These are phyloP conservation scores for Amphimedon queenslandica DNA, from an alignment of 37 sponge, comb jelly and placozoan genomes.

Conservation along the genomic window DNA sequence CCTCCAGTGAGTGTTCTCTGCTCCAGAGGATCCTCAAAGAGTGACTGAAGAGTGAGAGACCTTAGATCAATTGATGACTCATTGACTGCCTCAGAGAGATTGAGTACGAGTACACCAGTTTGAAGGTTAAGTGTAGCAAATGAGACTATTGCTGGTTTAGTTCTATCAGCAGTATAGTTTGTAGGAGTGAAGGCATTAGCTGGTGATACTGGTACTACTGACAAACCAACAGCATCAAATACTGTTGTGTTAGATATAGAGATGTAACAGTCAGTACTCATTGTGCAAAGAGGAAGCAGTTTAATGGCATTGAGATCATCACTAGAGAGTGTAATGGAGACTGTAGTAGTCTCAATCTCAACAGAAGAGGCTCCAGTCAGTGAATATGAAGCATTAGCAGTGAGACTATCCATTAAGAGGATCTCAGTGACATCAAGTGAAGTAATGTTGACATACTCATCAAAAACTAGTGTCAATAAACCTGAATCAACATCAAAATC, in stretches of 20 bases:
- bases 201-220: constrained; percentile 33
- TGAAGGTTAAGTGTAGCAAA: constrained; percentile 50
- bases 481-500: constrained; percentile 54
- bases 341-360: constrained; percentile 7
- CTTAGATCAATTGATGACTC: constrained; percentile 30
- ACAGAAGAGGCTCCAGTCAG: not conserved
- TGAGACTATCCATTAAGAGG: constrained; percentile 53
- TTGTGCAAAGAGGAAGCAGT: constrained; percentile 52
- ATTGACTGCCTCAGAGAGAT: constrained; percentile 78
- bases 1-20: constrained; percentile 71
- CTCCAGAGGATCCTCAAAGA: constrained; percentile 77
- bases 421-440: constrained; percentile 49
- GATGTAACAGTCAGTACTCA: constrained; percentile 49
- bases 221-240: constrained; percentile 58
- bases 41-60: constrained; percentile 52
- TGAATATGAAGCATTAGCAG: constrained; percentile 45
- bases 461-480: constrained; percentile 56
- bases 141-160: constrained; percentile 52
- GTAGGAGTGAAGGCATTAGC: constrained; percentile 59
- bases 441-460: constrained; percentile 72
- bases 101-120: constrained; percentile 44
- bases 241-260: constrained; percentile 57
- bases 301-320: constrained; percentile 66
- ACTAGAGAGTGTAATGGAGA: constrained; percentile 39
- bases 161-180: constrained; percentile 45